phyloP scores from a whole-genome alignment of 1,140 invertebrate genomes.

The Drosophila biarmipes region DNA sequence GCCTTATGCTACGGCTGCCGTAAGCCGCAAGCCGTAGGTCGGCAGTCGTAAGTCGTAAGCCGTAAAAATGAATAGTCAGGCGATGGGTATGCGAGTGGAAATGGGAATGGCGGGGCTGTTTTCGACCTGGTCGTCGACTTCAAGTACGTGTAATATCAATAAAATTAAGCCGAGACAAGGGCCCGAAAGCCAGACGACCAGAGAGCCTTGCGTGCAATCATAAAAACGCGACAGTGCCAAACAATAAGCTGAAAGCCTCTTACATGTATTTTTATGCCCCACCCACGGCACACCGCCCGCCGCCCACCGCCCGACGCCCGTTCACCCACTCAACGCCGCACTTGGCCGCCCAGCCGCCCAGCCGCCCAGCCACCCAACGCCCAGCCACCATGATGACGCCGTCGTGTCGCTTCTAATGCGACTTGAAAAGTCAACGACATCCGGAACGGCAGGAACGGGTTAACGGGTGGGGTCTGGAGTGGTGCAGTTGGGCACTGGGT shows the following conservation, averaged over 20 bases:
- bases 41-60: slow-evolving; percentile 38
- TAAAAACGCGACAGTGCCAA: slow-evolving; percentile 70
- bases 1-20: slow-evolving; percentile 3
- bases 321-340: neutral
- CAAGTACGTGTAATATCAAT: slow-evolving; percentile 80
- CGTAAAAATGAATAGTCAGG: slow-evolving; percentile 53
- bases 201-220: slow-evolving; percentile 50
- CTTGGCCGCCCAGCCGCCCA: neutral
- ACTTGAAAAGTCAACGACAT: slow-evolving; percentile 83
- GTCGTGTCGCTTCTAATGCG: slow-evolving; percentile 66
- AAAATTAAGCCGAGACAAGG: slow-evolving; percentile 72
- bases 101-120: slow-evolving; percentile 14
- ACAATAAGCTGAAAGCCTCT: slow-evolving; percentile 82
- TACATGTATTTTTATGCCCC: slow-evolving; percentile 78
- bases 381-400: slow-evolving; percentile 24
- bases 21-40: slow-evolving; percentile 20
- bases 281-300: slow-evolving; percentile 5
- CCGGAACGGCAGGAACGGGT: slow-evolving; percentile 20
- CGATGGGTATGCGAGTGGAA: neutral
- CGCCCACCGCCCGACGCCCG: neutral
- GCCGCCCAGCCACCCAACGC: slow-evolving; percentile 3
- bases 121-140: slow-evolving; percentile 48
- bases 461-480: neutral
- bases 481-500: neutral
- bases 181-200: slow-evolving; percentile 7